Percentiles rank a stretch among this genome's conserved stretches.
These are phyloP conservation scores for Phengaris arion DNA, from an alignment of 2,888 invertebrate genomes.

Conservation along the genomic window DNA sequence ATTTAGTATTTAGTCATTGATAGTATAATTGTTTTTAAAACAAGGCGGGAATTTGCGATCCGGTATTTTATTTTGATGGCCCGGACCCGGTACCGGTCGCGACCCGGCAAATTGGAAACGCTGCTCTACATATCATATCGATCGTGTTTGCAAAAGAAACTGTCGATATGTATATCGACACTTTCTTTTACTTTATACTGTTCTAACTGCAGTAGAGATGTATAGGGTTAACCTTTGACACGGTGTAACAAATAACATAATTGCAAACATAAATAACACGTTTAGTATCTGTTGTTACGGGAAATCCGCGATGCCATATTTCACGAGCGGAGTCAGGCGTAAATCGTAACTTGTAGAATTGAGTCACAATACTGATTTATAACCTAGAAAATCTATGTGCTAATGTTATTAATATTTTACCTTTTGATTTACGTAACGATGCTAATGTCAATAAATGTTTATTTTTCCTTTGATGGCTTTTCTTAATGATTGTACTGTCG, in stretches of 20 bases:
- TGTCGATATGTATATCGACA: background rate
- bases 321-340: background rate
- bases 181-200: background rate
- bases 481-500: background rate
- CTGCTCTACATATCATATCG: background rate
- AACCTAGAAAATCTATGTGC: background rate
- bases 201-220: background rate
- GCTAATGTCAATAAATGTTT: no score
- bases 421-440: background rate
- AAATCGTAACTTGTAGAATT: background rate
- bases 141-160: background rate
- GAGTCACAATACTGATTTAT: conserved; percentile 12
- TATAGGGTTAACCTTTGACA: conserved; percentile 22
- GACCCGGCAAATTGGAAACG: no score
- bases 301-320: conserved; percentile 14
- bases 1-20: no score
- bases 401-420: background rate
- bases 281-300: conserved; percentile 9
- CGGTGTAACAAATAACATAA: conserved; percentile 25
- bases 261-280: conserved; percentile 22
- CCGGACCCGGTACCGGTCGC: no score
- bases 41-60: no score
- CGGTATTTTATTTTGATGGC: no score
- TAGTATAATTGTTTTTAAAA: no score
- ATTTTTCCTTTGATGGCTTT: background rate